phyloP scores from a whole-genome alignment of 2,888 invertebrate genomes.

The Xanthostigma xanthostigma region DNA sequence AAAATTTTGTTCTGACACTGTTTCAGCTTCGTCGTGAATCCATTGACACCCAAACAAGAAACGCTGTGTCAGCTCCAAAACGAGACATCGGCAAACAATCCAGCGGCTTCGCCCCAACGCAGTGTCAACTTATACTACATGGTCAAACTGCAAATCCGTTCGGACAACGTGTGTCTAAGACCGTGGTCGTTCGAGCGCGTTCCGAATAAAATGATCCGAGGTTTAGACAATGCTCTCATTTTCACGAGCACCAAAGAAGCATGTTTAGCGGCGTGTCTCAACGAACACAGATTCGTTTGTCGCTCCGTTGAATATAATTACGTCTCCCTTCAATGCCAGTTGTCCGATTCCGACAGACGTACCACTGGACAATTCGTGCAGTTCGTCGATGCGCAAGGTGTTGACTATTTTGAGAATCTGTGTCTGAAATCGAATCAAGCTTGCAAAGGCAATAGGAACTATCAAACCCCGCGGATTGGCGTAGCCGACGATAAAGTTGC shows the following conservation, averaged over 20 bases:
- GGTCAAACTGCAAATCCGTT: conserved; percentile 80
- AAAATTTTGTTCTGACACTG: not conserved
- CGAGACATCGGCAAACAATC: conserved; percentile 82
- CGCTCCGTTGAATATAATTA: conserved; percentile 90
- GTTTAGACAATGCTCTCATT: conserved; percentile 80
- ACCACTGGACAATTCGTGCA: conserved; percentile 81
- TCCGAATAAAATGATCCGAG: conserved; percentile 81
- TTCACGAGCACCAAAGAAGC: conserved; percentile 91
- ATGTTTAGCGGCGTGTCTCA: conserved; percentile 80
- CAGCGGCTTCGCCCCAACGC: conserved; percentile 65
- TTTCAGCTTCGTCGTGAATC: conserved; percentile 76
- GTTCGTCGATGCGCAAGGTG: conserved; percentile 72
- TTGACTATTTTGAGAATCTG: conserved; percentile 80
- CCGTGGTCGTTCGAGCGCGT: conserved; percentile 91
- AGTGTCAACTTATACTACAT: conserved; percentile 90
- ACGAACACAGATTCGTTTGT: conserved; percentile 85
- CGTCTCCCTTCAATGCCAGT: conserved; percentile 78
- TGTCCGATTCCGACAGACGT: conserved; percentile 79
- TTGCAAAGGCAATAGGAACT: conserved; percentile 69
- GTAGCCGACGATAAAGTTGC: conserved; percentile 85
- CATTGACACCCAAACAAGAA: conserved; percentile 81
- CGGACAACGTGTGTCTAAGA: conserved; percentile 80
- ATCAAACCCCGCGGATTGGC: conserved; percentile 70
- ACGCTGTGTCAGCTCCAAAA: conserved; percentile 83
- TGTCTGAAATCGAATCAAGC: conserved; percentile 79